These are phyloP conservation scores for Cuniculus paca DNA, from an alignment of 2,797 vertebrate species.

Conservation along the genomic window DNA sequence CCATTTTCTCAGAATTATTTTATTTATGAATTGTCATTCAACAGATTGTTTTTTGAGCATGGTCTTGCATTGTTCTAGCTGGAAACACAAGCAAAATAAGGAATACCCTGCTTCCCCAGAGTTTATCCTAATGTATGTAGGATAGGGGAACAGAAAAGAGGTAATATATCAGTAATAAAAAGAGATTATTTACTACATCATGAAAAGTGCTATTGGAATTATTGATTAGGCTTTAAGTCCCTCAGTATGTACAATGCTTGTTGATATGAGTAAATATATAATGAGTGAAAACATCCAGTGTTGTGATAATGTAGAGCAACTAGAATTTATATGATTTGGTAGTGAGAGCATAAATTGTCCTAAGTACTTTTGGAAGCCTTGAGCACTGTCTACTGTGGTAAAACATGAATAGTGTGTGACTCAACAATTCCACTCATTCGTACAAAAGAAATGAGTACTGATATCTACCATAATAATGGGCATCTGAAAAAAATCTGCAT, in stretches of 20 bases:
- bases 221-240: neutral
- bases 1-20: neutral
- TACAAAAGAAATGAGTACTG: neutral
- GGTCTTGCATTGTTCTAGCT: neutral
- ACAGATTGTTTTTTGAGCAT: neutral
- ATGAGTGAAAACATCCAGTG: neutral
- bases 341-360: neutral
- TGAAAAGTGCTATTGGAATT: neutral
- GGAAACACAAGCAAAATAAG: neutral
- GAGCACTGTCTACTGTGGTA: neutral
- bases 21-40: conserved; percentile 7
- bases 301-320: neutral
- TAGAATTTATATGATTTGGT: neutral
- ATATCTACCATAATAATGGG: neutral
- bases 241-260: neutral
- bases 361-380: neutral
- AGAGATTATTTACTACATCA: neutral
- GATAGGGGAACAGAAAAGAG: neutral
- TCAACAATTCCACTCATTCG: neutral
- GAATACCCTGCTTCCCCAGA: neutral
- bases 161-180: neutral
- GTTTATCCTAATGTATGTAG: neutral
- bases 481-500: neutral
- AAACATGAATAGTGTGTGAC: neutral
- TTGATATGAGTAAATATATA: neutral